Conservation (phyloP, 2,888 invertebrate species). For the Eupithecia tripunctaria region DNA sequence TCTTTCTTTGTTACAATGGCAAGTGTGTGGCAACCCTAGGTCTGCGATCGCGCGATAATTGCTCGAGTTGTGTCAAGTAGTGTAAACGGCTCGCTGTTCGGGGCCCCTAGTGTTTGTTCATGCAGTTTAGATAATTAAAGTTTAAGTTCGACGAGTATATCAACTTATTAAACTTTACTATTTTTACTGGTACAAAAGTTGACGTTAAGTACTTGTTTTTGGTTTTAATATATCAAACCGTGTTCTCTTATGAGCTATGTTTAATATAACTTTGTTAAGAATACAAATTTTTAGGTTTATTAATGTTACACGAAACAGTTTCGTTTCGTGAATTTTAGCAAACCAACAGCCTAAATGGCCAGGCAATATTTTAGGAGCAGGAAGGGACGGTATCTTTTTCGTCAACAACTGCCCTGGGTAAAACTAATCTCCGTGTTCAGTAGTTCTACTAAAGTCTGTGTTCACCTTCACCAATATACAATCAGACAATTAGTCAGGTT, state of each 20-base stretch:
- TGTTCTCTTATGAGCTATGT: neutral
- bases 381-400: neutral
- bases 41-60: slow-evolving; percentile 49
- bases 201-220: neutral
- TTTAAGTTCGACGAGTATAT: neutral
- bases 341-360: neutral
- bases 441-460: too few species aligned
- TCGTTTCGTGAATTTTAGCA: neutral
- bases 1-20: neutral
- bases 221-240: neutral
- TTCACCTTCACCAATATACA: too few species aligned
- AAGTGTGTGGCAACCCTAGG: slow-evolving; percentile 33
- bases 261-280: neutral
- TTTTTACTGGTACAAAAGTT: too few species aligned
- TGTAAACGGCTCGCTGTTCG: slow-evolving; percentile 53
- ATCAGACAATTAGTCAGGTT: too few species aligned
- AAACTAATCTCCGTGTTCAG: too few species aligned
- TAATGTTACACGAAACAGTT: neutral
- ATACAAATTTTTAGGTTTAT: neutral
- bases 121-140: slow-evolving; percentile 28
- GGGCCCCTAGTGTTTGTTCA: slow-evolving; percentile 35
- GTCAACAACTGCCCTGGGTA: neutral
- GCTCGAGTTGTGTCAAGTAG: slow-evolving; percentile 59
- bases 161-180: neutral
- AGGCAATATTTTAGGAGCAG: neutral